These are phyloP conservation scores for Lagenorhynchus albirostris DNA, from an alignment of 2,113 vertebrate genomes.

Conservation along the genomic window DNA sequence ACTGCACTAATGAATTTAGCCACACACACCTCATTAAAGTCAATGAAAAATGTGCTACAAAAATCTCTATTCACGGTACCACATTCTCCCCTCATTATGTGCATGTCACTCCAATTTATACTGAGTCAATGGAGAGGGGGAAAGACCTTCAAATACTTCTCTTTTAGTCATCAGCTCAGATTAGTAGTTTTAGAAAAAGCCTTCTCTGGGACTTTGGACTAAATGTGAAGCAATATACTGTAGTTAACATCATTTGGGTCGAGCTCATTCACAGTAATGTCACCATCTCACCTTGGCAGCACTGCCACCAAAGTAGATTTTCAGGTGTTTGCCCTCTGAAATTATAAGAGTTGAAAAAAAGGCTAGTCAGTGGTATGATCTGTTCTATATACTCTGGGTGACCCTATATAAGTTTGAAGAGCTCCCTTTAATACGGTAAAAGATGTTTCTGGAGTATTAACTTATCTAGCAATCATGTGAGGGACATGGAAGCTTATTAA, in stretches of 20 bases:
- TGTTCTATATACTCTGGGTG: not conserved
- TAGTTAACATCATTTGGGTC: slow-evolving; percentile 23
- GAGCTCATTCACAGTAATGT: slow-evolving; percentile 6
- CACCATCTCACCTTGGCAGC: slow-evolving; percentile 32
- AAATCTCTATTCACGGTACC: slow-evolving; percentile 31
- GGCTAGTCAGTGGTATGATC: not conserved
- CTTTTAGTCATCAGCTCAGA: slow-evolving; percentile 56
- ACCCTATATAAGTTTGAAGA: not conserved
- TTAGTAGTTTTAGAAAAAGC: slow-evolving; percentile 50
- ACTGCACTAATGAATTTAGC: slow-evolving; percentile 32
- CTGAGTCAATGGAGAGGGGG: slow-evolving; percentile 46
- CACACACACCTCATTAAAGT: slow-evolving; percentile 48
- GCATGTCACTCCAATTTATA: slow-evolving; percentile 58
- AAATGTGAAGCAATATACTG: slow-evolving; percentile 33
- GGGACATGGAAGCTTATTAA: not conserved
- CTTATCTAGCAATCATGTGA: not conserved
- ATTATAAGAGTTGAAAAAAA: not conserved
- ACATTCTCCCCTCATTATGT: slow-evolving; percentile 31
- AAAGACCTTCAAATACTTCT: slow-evolving; percentile 61
- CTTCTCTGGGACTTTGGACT: slow-evolving; percentile 16
- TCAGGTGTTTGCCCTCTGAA: not conserved
- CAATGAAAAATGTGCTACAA: slow-evolving; percentile 45
- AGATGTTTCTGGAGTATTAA: not conserved
- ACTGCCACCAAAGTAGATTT: not conserved
- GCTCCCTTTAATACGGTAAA: not conserved